Conservation (phyloP, 1,140 invertebrate genomes). For the Acromyrmex heyeri region DNA sequence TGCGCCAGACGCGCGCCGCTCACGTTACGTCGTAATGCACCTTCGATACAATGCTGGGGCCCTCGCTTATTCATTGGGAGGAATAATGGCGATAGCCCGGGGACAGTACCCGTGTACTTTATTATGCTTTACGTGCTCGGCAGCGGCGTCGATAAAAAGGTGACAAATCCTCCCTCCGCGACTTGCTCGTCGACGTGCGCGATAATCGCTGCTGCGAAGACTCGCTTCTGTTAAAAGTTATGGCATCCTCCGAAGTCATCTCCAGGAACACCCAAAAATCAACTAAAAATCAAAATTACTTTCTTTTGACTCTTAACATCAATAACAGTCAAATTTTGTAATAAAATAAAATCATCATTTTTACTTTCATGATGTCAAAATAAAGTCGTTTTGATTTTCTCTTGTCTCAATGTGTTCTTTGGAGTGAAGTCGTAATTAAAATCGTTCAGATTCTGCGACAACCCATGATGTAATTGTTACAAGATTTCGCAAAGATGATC, state of each 20-base stretch:
- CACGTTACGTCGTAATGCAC: slow-evolving; percentile 46
- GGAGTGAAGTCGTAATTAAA: slow-evolving; percentile 37
- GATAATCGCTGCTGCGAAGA: slow-evolving; percentile 16
- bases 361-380: too few species aligned
- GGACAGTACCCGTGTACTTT: slow-evolving; percentile 50
- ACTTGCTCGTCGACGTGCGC: slow-evolving; percentile 39
- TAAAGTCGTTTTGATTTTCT: too few species aligned
- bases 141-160: slow-evolving; percentile 57
- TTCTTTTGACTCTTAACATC: too few species aligned
- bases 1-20: slow-evolving; percentile 21
- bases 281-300: too few species aligned
- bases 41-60: slow-evolving; percentile 20
- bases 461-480: not conserved
- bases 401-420: too few species aligned
- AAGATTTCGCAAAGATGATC: not conserved
- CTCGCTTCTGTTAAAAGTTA: slow-evolving; percentile 18
- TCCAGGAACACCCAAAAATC: too few species aligned
- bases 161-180: slow-evolving; percentile 48
- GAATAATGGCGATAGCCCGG: slow-evolving; percentile 51
- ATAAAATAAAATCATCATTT: too few species aligned
- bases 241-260: not conserved
- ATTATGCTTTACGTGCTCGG: slow-evolving; percentile 46
- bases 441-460: not conserved
- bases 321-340: too few species aligned
- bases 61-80: slow-evolving; percentile 32